phyloP scores from a whole-genome alignment of 2,797 vertebrate genomes.

The Kryptolebias ocellatus region DNA sequence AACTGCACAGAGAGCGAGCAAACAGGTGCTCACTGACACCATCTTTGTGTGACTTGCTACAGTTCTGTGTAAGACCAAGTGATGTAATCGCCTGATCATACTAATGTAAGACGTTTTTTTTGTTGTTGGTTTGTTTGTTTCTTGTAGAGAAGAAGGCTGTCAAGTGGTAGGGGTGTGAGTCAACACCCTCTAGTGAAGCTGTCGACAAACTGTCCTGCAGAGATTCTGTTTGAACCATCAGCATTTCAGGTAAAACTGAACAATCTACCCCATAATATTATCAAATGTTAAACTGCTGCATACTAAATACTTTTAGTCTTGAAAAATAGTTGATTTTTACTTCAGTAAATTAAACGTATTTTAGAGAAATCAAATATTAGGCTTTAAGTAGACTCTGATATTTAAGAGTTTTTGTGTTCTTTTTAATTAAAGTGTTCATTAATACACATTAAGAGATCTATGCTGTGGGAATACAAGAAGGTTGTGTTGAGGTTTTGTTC shows the following conservation, averaged over 20 bases:
- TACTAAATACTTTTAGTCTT: no score
- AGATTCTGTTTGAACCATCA: conserved; percentile 43
- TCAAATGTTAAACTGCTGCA: no score
- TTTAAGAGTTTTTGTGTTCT: no score
- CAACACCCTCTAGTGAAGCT: conserved; percentile 65
- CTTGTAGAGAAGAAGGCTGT: conserved; percentile 62
- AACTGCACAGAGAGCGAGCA: conserved; percentile 56
- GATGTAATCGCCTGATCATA: conserved; percentile 67
- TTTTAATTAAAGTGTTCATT: no score
- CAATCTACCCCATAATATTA: no score
- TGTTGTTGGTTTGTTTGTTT: conserved; percentile 12
- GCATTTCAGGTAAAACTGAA: conserved; percentile 62
- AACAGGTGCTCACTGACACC: conserved; percentile 66
- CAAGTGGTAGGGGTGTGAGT: conserved; percentile 66
- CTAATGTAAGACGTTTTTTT: conserved; percentile 52
- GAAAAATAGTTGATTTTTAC: no score
- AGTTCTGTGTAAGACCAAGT: conserved; percentile 43
- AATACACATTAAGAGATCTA: no score
- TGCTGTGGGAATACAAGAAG: no score
- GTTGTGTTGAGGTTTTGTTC: no score
- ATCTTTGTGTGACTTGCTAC: conserved; percentile 41
- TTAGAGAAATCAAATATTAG: no score
- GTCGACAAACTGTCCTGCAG: conserved; percentile 37
- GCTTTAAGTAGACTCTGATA: no score
- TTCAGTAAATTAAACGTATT: no score